Conservation (phyloP, 2,797 vertebrate genomes). For the Oophaga sylvatica region DNA sequence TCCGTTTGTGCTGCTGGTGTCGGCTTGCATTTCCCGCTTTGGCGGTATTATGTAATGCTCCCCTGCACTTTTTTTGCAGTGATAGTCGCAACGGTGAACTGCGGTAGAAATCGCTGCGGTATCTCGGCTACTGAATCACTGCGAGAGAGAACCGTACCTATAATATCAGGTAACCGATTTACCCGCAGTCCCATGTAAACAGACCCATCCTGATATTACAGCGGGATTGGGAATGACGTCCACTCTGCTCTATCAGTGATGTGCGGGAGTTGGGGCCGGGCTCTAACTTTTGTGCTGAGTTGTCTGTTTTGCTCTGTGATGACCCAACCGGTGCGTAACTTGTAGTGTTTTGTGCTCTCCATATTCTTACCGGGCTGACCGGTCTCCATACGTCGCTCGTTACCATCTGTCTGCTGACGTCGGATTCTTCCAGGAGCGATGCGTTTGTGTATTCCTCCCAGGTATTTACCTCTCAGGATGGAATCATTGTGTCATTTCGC, state of each 20-base stretch:
- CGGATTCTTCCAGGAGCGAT: not conserved
- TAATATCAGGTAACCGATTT: not conserved
- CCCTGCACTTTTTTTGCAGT: too few species aligned
- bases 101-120: too few species aligned
- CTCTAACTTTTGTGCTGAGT: not conserved
- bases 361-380: not conserved
- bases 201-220: not conserved
- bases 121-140: too few species aligned
- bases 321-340: not conserved
- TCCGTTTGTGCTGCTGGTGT: too few species aligned
- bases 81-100: too few species aligned
- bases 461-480: constrained; percentile 72
- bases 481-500: constrained; percentile 72
- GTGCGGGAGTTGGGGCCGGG: not conserved
- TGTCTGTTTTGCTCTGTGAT: not conserved
- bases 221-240: not conserved
- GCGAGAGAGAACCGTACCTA: too few species aligned
- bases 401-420: constrained; percentile 3
- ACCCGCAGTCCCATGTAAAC: not conserved
- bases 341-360: not conserved
- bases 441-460: not conserved
- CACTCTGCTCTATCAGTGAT: not conserved
- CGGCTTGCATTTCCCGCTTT: too few species aligned
- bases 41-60: too few species aligned
- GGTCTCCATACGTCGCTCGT: not conserved